Evolutionary conservation across 2,113 vertebrate species (phyloP), one percentile per base, ranked within the genome.

Genomic region (Gobiocypris rarus): DNA sequence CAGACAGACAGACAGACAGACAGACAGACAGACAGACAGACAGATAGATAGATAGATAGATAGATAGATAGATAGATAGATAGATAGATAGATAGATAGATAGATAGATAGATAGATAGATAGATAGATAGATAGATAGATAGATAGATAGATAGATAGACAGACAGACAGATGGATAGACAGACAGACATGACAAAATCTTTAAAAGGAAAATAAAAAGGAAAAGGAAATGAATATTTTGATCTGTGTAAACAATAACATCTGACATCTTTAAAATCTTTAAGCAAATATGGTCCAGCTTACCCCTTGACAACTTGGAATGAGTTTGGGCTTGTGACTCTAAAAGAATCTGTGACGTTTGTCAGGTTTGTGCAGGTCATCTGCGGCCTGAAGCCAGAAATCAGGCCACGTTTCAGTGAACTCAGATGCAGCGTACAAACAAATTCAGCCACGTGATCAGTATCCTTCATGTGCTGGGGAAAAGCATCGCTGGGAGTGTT

Each of bases 311-410:
- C 80, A 71, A 70, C 65, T 82, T 80, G 59, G 41, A 79, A 50
- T 80, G 59, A 19, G 41, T 34, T 9, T 22, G 26, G 48, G 79
- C 61, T 54, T 31, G 63, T 69, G 61, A n/a, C 43, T 81, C n/a
- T 65, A 26, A 80, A 80, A 50, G 24, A 80, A 65, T 80, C 41
- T 65, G 58, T 80, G 77, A 48, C 58, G 41, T 61, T 38, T 28
- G 34, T 50, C 34, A 50, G 77, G 77, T 80, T 65, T 67, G 5
- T 50, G 78, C 59, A 80, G 38, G 52, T 80, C 56, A 81, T 48
- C 45, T 17, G 58, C 38, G 43, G 79, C 83, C 28, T 17, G 31
- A n/a, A 77, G 86, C 76, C 77, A 81, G 63, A 74, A 78, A 83
- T 79, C 59, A 67, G 59, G 28, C 50, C 70, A 45, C 41, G 56